A percentile compares a stretch with the other conserved stretches of the same genome.
These are phyloP conservation scores for Thereva nobilitata DNA, from an alignment of 2,888 invertebrate species.

Conservation along the genomic window DNA sequence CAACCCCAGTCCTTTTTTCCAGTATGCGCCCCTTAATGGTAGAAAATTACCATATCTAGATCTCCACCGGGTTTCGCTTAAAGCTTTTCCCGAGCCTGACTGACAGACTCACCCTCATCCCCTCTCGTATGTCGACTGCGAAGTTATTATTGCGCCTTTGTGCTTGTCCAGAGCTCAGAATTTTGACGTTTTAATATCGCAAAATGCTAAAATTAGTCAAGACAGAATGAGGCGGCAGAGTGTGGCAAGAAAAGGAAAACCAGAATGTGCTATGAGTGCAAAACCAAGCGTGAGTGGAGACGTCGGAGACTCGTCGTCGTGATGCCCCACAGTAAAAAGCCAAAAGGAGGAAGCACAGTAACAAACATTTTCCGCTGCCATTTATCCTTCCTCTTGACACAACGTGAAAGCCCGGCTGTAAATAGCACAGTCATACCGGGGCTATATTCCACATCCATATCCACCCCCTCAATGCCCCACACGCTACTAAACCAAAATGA, in stretches of 20 bases:
- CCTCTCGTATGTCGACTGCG: conserved; percentile 7
- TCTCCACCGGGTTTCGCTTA: conserved; percentile 6
- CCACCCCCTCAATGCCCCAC: not conserved
- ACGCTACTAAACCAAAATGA: too few relatives aligned
- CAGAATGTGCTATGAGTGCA: not conserved
- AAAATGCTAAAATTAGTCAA: conserved; percentile 23
- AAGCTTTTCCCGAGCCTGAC: not conserved
- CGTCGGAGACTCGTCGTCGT: conserved; percentile 8
- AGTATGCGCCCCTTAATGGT: not conserved
- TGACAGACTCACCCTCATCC: not conserved
- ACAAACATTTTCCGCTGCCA: conserved; percentile 41
- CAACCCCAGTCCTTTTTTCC: too few relatives aligned
- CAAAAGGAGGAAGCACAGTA: conserved; percentile 39
- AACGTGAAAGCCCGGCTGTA: conserved; percentile 19
- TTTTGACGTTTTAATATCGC: conserved; percentile 26
- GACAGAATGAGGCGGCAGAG: conserved; percentile 13
- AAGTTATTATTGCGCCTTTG: conserved; percentile 3
- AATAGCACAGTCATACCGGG: not conserved
- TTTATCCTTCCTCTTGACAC: conserved; percentile 37
- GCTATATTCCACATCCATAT: not conserved
- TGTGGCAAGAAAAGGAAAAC: not conserved
- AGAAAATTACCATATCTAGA: conserved; percentile 24
- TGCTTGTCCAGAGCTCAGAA: conserved; percentile 11
- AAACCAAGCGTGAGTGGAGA: not conserved
- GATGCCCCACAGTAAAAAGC: conserved; percentile 23